These are phyloP conservation scores for Mormyrus lacerda DNA, from an alignment of 2,113 vertebrate genomes.

Conservation along the genomic window DNA sequence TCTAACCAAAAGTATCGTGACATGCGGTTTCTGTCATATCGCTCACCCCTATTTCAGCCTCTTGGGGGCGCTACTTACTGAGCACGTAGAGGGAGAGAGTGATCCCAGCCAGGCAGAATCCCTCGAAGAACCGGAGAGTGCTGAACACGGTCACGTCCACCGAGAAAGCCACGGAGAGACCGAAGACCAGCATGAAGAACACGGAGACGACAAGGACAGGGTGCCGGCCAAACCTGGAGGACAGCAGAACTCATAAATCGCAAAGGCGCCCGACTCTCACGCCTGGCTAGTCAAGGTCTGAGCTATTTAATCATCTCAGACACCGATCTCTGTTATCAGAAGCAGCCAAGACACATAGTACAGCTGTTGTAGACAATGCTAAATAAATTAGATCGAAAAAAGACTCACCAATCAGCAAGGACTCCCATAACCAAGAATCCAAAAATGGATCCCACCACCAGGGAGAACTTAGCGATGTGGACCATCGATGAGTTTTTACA, in stretches of 20 bases:
- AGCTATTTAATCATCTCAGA: not conserved
- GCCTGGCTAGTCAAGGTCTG: not conserved
- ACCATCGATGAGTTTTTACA: slow-evolving; percentile 86
- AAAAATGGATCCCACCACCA: slow-evolving; percentile 93
- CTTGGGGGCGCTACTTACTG: slow-evolving; percentile 66
- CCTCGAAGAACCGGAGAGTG: slow-evolving; percentile 96
- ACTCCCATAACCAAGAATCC: slow-evolving; percentile 93
- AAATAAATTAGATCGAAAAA: not conserved
- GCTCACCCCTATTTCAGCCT: not conserved
- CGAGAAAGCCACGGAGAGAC: slow-evolving; percentile 86
- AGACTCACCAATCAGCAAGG: slow-evolving; percentile 90
- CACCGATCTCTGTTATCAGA: not conserved
- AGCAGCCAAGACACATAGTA: not conserved
- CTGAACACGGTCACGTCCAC: slow-evolving; percentile 96
- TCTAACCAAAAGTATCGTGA: not conserved
- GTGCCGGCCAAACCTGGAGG: slow-evolving; percentile 79
- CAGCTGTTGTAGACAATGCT: not conserved
- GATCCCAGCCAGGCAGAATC: slow-evolving; percentile 93
- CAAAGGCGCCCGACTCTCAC: not conserved
- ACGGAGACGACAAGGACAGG: slow-evolving; percentile 82
- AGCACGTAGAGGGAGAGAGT: slow-evolving; percentile 82
- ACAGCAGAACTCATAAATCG: not conserved
- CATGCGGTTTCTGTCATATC: not conserved
- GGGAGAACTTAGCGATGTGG: slow-evolving; percentile 93
- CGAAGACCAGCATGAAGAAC: slow-evolving; percentile 86